Evolutionary conservation across 2,888 invertebrate species (phyloP).

Genomic region (Scaptodrosophila latifasciaeformis): DNA sequence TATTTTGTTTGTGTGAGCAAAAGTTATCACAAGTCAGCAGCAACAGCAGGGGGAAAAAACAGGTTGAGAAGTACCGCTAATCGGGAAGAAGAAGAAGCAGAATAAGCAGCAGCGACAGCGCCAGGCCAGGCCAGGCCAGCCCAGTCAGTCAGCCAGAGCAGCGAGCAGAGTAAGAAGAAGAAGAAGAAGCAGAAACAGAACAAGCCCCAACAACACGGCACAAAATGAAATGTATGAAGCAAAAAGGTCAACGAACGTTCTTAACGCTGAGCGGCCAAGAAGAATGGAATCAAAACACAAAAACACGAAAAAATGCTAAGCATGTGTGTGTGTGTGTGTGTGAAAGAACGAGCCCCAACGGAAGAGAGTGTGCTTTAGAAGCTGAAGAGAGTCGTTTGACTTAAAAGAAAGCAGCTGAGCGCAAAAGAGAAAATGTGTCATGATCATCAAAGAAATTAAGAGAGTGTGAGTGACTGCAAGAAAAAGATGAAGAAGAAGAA

Average conservation of each 20-base stretch:
- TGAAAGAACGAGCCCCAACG: slow-evolving; percentile 30
- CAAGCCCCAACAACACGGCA: slow-evolving; percentile 20
- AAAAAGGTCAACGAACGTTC: slow-evolving; percentile 73
- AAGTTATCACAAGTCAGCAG: slow-evolving; percentile 50
- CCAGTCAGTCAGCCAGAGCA: slow-evolving; percentile 22
- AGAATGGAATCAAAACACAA: slow-evolving; percentile 73
- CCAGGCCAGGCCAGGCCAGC: slow-evolving; percentile 37
- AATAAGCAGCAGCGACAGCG: slow-evolving; percentile 25
- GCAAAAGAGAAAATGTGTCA: neutral
- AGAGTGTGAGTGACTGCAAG: too few species aligned
- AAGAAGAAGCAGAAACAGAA: too few species aligned
- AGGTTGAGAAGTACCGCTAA: slow-evolving; percentile 69
- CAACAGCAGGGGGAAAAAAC: slow-evolving; percentile 50
- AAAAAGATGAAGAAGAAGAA: too few species aligned
- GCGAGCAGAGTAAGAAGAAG: slow-evolving; percentile 17
- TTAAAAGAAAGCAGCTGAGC: neutral
- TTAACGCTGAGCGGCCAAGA: slow-evolving; percentile 64
- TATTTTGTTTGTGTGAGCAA: slow-evolving; percentile 22
- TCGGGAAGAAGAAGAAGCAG: slow-evolving; percentile 41
- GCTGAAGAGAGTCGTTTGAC: slow-evolving; percentile 12
- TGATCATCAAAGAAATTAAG: neutral
- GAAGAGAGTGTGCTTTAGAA: slow-evolving; percentile 13
- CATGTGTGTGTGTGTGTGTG: slow-evolving; percentile 17
- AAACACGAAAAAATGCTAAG: too few species aligned
- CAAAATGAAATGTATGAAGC: slow-evolving; percentile 21